phyloP scores from a whole-genome alignment of 1,140 invertebrate genomes.

The Drosophila cardini region DNA sequence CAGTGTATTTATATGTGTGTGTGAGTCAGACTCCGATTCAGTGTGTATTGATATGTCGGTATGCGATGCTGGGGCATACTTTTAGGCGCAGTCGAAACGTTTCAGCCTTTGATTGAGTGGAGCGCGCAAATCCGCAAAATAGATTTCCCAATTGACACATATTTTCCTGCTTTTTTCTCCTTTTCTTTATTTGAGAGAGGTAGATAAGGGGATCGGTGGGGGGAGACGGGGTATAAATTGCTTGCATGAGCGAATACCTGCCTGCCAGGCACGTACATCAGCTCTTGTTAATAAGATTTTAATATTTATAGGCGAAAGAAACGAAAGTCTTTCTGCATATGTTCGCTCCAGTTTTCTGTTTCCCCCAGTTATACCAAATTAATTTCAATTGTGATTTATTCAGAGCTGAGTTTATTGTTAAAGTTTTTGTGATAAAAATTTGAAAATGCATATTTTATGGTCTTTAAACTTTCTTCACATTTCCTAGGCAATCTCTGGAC shows the following conservation, averaged over 20 bases:
- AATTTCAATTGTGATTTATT: constrained; percentile 27
- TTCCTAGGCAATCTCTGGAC: constrained; percentile 30
- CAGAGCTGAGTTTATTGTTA: not conserved
- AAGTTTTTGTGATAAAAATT: constrained; percentile 4
- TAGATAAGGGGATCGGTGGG: no score
- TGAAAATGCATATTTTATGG: constrained; percentile 21
- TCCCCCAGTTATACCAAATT: not conserved
- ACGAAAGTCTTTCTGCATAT: constrained; percentile 3
- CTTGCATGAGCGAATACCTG: constrained; percentile 25
- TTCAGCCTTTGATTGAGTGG: constrained; percentile 75
- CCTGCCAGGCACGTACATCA: constrained; percentile 35
- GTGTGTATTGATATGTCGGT: constrained; percentile 52
- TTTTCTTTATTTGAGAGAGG: not conserved
- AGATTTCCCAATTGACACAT: constrained; percentile 83
- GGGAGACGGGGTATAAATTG: no score
- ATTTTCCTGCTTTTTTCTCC: constrained; percentile 48
- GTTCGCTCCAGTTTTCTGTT: not conserved
- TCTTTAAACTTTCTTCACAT: constrained; percentile 36
- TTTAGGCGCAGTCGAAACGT: constrained; percentile 55
- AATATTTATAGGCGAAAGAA: constrained; percentile 69
- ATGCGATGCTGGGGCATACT: constrained; percentile 39
- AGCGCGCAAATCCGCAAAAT: constrained; percentile 79
- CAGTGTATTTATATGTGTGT: constrained; percentile 9
- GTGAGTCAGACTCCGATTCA: constrained; percentile 14
- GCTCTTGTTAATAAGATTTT: constrained; percentile 65